A percentile compares a stretch with the other conserved stretches of the same genome.
Evolutionary conservation across 2,888 invertebrate genomes (phyloP).

Genomic region (Apamea epomidion): DNA sequence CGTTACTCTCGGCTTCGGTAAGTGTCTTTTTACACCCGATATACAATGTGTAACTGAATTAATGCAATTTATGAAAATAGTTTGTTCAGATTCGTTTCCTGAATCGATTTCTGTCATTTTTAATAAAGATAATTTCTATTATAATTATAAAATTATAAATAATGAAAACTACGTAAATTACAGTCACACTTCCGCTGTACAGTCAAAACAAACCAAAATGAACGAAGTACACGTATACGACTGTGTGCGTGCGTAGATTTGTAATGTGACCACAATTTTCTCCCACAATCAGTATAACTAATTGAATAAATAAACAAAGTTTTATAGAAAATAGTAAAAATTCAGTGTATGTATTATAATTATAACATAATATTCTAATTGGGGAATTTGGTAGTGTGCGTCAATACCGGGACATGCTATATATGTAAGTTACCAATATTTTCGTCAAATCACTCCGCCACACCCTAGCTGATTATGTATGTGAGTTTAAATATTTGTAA

Average conservation of each 20-base stretch:
- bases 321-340: too few relatives aligned
- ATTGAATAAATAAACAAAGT: neutral
- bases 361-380: too few relatives aligned
- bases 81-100: neutral
- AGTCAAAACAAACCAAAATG: neutral
- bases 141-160: neutral
- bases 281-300: neutral
- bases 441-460: neutral
- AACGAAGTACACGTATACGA: neutral
- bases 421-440: neutral
- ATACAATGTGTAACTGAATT: neutral
- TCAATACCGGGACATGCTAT: neutral
- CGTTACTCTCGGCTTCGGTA: too few relatives aligned
- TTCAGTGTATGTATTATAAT: too few relatives aligned
- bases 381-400: too few relatives aligned
- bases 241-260: neutral
- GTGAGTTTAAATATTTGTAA: too few relatives aligned
- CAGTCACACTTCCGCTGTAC: neutral
- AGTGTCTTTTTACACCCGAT: too few relatives aligned
- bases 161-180: neutral
- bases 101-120: too few relatives aligned
- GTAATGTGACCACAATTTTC: neutral
- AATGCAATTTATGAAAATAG: neutral
- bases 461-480: too few relatives aligned
- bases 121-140: too few relatives aligned